phyloP scores from a whole-genome alignment of 2,797 vertebrate genomes.

The Mionectes olivaceus region DNA sequence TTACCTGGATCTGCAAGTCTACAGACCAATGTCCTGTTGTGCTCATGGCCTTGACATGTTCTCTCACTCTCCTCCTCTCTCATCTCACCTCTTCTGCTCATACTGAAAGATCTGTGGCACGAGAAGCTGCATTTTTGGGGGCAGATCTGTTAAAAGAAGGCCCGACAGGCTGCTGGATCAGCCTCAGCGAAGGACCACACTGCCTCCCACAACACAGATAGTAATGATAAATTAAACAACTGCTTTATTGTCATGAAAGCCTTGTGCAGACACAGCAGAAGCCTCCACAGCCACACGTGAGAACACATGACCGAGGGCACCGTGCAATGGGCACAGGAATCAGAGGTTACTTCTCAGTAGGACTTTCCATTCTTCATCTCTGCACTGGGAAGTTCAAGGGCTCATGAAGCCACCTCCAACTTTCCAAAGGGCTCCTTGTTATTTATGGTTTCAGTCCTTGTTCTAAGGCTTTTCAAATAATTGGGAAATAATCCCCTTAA shows the following conservation, averaged over 20 bases:
- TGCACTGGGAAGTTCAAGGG: background rate
- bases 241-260: background rate
- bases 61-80: background rate
- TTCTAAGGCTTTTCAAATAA: background rate
- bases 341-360: background rate
- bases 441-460: background rate
- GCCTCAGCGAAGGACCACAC: too few relatives aligned
- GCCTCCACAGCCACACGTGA: background rate
- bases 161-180: background rate
- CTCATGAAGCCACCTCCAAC: background rate
- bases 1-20: background rate
- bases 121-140: background rate
- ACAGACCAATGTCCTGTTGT: background rate
- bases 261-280: background rate
- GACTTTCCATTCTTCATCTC: background rate
- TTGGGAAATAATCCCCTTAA: background rate
- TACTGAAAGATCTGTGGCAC: background rate
- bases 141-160: background rate
- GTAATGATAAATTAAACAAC: background rate
- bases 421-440: background rate
- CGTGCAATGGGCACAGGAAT: background rate
- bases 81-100: background rate
- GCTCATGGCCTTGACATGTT: background rate
- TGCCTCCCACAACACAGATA: background rate
- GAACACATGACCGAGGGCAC: background rate